Evolutionary conservation across 1,140 invertebrate species (phyloP).

Genomic region (Aporrectodea caliginosa): DNA sequence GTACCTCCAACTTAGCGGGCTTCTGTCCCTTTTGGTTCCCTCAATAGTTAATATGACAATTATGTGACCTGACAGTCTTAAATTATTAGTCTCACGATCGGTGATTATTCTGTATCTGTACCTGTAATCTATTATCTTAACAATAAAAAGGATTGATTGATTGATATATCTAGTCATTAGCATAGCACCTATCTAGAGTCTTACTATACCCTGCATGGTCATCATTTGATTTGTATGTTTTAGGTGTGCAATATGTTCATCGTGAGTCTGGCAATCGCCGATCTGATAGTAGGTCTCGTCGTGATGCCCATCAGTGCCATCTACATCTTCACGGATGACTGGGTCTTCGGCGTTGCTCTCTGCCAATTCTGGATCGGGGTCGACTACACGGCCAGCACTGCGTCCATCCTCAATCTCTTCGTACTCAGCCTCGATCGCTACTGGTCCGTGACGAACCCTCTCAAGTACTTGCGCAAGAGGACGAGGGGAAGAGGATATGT

Average conservation of each 20-base stretch:
- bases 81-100: too few species aligned
- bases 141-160: too few species aligned
- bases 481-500: conserved; percentile 60
- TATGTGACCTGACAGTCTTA: too few species aligned
- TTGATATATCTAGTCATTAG: too few species aligned
- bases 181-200: not conserved
- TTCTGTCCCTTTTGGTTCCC: too few species aligned
- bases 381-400: conserved; percentile 65
- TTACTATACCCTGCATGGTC: too few species aligned
- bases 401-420: conserved; percentile 65
- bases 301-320: conserved; percentile 65
- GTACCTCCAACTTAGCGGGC: too few species aligned
- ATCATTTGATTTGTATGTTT: too few species aligned
- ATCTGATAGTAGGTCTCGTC: conserved; percentile 63
- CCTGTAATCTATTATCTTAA: too few species aligned
- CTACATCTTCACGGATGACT: conserved; percentile 62
- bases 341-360: conserved; percentile 60
- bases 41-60: too few species aligned
- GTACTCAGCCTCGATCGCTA: conserved; percentile 55
- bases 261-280: conserved; percentile 64
- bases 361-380: conserved; percentile 58
- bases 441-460: conserved; percentile 62
- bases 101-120: too few species aligned
- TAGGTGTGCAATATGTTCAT: conserved; percentile 67
- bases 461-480: conserved; percentile 62